Evolutionary conservation across 2,888 invertebrate genomes (phyloP), one percentile per base, ranked within the genome.

Genomic region (Vanessa cardui): DNA sequence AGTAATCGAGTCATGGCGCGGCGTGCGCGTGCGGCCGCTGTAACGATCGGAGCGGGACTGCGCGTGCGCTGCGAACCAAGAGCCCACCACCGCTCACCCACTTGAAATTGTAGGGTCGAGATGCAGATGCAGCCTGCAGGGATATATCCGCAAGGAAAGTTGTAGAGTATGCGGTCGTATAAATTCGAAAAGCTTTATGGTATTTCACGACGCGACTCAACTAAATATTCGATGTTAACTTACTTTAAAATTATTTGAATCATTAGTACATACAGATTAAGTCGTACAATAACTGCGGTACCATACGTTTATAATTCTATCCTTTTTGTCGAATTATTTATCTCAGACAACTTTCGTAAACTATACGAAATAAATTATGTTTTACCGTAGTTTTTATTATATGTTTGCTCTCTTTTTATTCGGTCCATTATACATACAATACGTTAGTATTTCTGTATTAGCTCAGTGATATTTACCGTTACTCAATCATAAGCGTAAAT

Each of bases 21-120:
- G 78, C 85, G 83, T 82, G 86, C 84, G 87, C 90, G 89, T 89
- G 89, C 85, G 86, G 85, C 89, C 88, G 88, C 88, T 88, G 86
- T 86, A 86, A 86, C 83, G 88, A 79, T 81, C 83, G 80, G 81
- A 90, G 87, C 86, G 93, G 89, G 84, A 91, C 91, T 92, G 92
- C 86, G 91, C 90, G 83, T 78, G 87, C 82, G 86, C 80, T 66
- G 75, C 70, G 76, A 77, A 62, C 74, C 74, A 74, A 79, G 76
- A 76, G 80, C 83, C 77, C 83, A 79, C 82, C 83, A 80, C 83
- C 86, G 84, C 80, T 86, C 85, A 81, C 83, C 85, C 77, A 82
- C 80, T 78, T 77, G 80, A 79, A 79, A 79, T 83, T 84, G 83
- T 83, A 82, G 83, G 76, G 75, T 77, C 77, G 77, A 78, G 78